phyloP scores from a whole-genome alignment of 2,888 invertebrate genomes.

The Machimus atricapillus region DNA sequence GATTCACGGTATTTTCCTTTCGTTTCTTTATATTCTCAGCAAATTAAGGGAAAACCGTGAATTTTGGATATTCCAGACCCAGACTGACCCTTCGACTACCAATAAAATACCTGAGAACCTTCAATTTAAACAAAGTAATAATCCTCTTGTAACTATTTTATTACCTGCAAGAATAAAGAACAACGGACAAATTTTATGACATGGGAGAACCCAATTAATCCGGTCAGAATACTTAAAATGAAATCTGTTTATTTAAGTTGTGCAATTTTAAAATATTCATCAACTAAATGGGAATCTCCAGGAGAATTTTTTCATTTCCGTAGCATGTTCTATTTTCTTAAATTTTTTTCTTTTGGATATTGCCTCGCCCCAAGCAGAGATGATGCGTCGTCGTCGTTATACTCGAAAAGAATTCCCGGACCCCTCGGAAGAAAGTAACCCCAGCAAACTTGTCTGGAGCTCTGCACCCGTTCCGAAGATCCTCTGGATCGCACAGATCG shows the following conservation, averaged over 20 bases:
- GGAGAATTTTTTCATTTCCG: not conserved
- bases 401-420: not conserved
- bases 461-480: not conserved
- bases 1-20: not conserved
- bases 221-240: not conserved
- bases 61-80: not conserved
- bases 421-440: not conserved
- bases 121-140: not conserved
- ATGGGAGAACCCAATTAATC: not conserved
- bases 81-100: not conserved
- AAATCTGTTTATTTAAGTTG: not conserved
- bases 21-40: not conserved
- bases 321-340: not conserved
- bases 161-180: not conserved
- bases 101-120: not conserved
- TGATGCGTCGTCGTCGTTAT: not conserved
- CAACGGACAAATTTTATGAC: not conserved
- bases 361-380: not conserved
- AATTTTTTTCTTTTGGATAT: not conserved
- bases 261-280: not conserved
- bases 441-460: not conserved
- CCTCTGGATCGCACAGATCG: not conserved
- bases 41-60: not conserved
- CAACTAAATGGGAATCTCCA: not conserved
- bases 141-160: not conserved